Percentiles rank a stretch among this genome's conserved stretches.
Evolutionary conservation across 2,888 invertebrate genomes (phyloP).

Genomic region (Dyspetes luteomarginatus): DNA sequence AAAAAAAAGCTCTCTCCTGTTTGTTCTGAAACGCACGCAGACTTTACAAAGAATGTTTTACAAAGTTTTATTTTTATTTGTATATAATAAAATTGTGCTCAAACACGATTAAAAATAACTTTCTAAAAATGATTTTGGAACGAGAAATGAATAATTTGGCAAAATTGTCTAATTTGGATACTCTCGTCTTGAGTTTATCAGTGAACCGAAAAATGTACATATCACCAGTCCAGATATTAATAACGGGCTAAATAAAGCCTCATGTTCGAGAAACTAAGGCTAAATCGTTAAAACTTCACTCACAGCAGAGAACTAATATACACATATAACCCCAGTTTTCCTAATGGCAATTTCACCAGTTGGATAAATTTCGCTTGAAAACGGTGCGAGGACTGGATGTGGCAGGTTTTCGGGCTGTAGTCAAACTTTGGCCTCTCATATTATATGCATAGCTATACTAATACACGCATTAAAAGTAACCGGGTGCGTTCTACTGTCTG

Average conservation of each 20-base stretch:
- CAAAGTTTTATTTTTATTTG: too few species aligned
- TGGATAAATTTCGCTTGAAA: constrained; percentile 41
- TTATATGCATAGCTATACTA: neutral
- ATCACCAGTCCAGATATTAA: too few species aligned
- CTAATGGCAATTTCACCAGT: constrained; percentile 31
- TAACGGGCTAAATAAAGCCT: neutral
- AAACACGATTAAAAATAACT: too few species aligned
- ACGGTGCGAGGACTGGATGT: constrained; percentile 39
- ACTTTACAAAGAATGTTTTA: too few species aligned
- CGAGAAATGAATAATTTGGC: too few species aligned
- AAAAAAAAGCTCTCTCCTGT: neutral
- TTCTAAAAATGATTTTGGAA: too few species aligned
- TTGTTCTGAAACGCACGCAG: too few species aligned
- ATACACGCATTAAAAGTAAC: constrained; percentile 33
- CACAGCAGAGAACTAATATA: neutral
- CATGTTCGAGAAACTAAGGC: neutral
- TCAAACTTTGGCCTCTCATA: constrained; percentile 33
- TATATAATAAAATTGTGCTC: too few species aligned
- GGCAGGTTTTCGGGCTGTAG: constrained; percentile 32
- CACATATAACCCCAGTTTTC: neutral
- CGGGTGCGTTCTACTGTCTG: constrained; percentile 49
- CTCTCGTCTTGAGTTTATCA: too few species aligned
- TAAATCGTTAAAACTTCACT: constrained; percentile 17
- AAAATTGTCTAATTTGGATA: too few species aligned
- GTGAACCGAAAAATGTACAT: too few species aligned